Percentiles rank a stretch among this genome's conserved stretches.
These are phyloP conservation scores for Aphidoletes aphidimyza DNA, from an alignment of 2,888 invertebrate species.

Conservation along the genomic window DNA sequence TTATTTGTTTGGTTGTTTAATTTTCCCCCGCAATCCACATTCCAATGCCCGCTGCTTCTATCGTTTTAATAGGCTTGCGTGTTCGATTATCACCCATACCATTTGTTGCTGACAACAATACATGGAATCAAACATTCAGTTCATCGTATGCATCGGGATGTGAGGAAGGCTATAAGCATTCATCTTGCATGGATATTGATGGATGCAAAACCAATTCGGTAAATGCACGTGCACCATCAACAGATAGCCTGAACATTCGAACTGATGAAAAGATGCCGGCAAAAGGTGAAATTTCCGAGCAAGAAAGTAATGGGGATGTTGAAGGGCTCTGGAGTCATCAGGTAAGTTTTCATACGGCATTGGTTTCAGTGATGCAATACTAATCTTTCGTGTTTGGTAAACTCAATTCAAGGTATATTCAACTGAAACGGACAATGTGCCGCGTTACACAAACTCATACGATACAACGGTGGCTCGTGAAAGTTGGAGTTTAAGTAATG, in stretches of 20 bases:
- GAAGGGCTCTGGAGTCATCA: slow-evolving; percentile 78
- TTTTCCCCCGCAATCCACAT: too few relatives aligned
- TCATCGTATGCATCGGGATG: slow-evolving; percentile 60
- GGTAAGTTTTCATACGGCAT: slow-evolving; percentile 68
- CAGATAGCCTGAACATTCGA: slow-evolving; percentile 76
- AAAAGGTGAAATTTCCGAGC: slow-evolving; percentile 85
- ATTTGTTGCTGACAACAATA: slow-evolving; percentile 54
- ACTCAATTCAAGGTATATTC: not conserved
- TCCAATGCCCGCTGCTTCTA: too few relatives aligned
- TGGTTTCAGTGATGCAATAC: too few relatives aligned
- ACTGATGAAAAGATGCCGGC: slow-evolving; percentile 90
- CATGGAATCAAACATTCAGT: slow-evolving; percentile 56
- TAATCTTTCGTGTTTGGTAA: not conserved
- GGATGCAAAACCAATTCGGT: slow-evolving; percentile 61
- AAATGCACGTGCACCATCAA: slow-evolving; percentile 59
- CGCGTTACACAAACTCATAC: slow-evolving; percentile 58
- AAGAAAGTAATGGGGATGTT: slow-evolving; percentile 85
- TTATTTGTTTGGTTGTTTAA: not conserved
- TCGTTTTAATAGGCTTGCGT: not conserved
- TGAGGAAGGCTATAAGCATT: slow-evolving; percentile 62
- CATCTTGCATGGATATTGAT: slow-evolving; percentile 65
- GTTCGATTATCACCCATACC: slow-evolving; percentile 55
- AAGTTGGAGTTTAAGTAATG: slow-evolving; percentile 63
- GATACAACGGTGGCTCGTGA: slow-evolving; percentile 60
- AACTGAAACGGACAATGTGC: slow-evolving; percentile 38